Evolutionary conservation across 2,888 invertebrate species (phyloP), one percentile per base, ranked within the genome.

Genomic region (Erannis defoliaria): DNA sequence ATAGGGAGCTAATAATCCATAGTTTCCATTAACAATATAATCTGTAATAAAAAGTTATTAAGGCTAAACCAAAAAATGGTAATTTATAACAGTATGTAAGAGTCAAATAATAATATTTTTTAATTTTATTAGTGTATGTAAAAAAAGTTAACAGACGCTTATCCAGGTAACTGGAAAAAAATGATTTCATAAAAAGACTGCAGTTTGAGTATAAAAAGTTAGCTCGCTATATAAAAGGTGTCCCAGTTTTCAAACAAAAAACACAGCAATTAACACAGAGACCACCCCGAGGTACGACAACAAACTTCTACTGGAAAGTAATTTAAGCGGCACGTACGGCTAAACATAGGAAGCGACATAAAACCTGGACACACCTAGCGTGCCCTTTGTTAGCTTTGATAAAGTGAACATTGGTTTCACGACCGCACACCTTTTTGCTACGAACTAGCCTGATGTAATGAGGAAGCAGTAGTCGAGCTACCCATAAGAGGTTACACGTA

Each of bases 361-460:
- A 55, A 58, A 58, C 26, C 54, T 60, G 64, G 60, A 54, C 64
- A 64, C 64, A 64, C 64, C 64, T 64, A 60, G 67, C 64, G 62
- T 66, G 71, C 74, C 71, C 73, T 76, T 72, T 74, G 73, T 77
- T 77, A 78, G 73, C 68, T 73, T 73, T 77, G 76, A 80, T 81
- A 80, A 81, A 81, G 78, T 67, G 80, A 79, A 79, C 82, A 80
- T 78, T 78, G 81, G 78, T 80, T 77, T 71, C 78, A 78, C 76
- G 16, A 62, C 62, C 62, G 56, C 78, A 76, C 82, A 83, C 84
- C 79, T 87, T 86, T 88, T 86, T 84, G 80, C 80, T 71, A 72
- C 76, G 71, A 77, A 80, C 79, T 78, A 82, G 80, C 82, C 76
- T 16, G 49, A 6, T 33, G 60, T 45, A 35, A 35, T 40, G 14